These are phyloP conservation scores for Phengaris arion DNA, from an alignment of 2,888 invertebrate genomes.

Conservation along the genomic window DNA sequence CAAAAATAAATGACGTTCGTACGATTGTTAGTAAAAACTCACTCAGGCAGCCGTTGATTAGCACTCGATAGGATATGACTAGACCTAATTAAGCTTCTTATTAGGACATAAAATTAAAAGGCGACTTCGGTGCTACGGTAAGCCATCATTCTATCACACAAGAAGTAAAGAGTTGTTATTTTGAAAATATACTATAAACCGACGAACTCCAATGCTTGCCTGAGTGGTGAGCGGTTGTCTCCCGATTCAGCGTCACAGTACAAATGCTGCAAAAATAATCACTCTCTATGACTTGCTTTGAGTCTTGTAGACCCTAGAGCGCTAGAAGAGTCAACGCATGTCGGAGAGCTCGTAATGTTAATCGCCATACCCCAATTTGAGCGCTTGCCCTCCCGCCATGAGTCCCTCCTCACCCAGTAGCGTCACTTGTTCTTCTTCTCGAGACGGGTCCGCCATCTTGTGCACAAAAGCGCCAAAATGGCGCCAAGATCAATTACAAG, in stretches of 20 bases:
- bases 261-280: constrained; percentile 88
- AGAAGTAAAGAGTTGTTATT: constrained; percentile 71
- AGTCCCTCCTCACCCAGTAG: constrained; percentile 97
- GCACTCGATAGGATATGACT: constrained; percentile 61
- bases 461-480: constrained; percentile 78
- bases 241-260: constrained; percentile 84
- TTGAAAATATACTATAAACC: constrained; percentile 76
- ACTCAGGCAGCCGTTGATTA: constrained; percentile 80
- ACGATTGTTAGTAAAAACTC: constrained; percentile 72
- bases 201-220: constrained; percentile 84
- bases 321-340: constrained; percentile 61
- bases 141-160: constrained; percentile 77
- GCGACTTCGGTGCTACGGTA: constrained; percentile 62
- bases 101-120: constrained; percentile 51
- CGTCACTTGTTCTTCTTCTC: constrained; percentile 97
- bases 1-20: constrained; percentile 74
- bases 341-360: constrained; percentile 60
- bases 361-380: constrained; percentile 95
- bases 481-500: constrained; percentile 81
- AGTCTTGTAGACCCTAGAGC: constrained; percentile 49
- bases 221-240: constrained; percentile 87
- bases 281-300: constrained; percentile 73
- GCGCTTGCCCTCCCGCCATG: constrained; percentile 96
- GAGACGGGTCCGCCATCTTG: constrained; percentile 98
- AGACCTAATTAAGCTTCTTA: constrained; percentile 54